Evolutionary conservation across 92 coral and sea anemone species (phyloP).

Genomic region (Epizoanthus fatuus): DNA sequence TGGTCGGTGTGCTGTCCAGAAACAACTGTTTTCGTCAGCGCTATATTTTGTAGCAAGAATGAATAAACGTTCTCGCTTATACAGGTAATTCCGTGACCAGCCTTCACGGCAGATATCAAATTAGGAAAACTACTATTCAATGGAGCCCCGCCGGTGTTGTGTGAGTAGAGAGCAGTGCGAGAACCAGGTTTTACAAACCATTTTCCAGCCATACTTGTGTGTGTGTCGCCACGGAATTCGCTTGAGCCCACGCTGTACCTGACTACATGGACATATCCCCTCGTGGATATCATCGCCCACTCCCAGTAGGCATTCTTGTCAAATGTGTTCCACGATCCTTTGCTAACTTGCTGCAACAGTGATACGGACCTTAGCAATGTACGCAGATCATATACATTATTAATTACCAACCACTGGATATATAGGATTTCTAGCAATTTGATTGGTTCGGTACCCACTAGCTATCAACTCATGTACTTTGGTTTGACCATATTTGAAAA

Average conservation of each 20-base stretch:
- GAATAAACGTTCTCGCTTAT: constrained; percentile 39
- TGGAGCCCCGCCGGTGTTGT: constrained; percentile 45
- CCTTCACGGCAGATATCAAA: constrained; percentile 55
- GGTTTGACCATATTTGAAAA: too few species aligned
- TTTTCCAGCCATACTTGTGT: constrained; percentile 24
- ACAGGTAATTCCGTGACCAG: constrained; percentile 73
- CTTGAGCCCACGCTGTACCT: constrained; percentile 81
- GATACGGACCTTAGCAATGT: too few species aligned
- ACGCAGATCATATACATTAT: too few species aligned
- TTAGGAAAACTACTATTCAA: constrained; percentile 48
- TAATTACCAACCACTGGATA: too few species aligned
- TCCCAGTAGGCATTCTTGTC: constrained; percentile 25
- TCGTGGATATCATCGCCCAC: constrained; percentile 54
- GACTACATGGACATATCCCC: constrained; percentile 14
- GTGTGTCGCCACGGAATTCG: constrained; percentile 45
- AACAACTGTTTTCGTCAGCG: constrained; percentile 12
- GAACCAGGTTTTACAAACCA: constrained; percentile 65
- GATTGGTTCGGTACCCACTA: too few species aligned
- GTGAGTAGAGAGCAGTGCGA: constrained; percentile 54
- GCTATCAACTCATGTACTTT: too few species aligned
- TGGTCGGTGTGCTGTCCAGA: constrained; percentile 59
- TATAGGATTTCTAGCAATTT: too few species aligned
- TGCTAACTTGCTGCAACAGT: not conserved
- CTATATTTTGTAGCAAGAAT: constrained; percentile 75
- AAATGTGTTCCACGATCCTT: not conserved